Conservation (phyloP, 2,113 vertebrate genomes). For the Dasyprocta punctata region DNA sequence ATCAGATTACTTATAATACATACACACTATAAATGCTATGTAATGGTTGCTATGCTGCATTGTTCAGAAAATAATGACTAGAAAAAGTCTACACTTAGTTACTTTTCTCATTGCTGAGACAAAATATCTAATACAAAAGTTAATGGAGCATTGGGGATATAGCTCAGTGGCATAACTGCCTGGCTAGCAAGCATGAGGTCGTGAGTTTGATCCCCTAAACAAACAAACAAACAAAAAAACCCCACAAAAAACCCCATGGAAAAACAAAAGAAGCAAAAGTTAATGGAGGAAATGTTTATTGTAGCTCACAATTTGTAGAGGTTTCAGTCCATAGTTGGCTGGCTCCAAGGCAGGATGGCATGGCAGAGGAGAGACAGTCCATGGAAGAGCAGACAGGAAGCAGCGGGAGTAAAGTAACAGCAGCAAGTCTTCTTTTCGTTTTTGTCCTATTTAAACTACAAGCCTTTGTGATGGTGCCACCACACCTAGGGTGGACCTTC, state of each 20-base stretch:
- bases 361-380: not conserved
- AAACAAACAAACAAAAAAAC: no score
- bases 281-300: not conserved
- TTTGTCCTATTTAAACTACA: not conserved
- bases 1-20: not conserved
- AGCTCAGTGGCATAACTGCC: no score
- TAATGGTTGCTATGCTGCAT: not conserved
- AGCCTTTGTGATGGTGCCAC: not conserved
- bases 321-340: not conserved
- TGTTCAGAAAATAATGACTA: not conserved
- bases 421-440: not conserved
- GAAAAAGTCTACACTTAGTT: not conserved
- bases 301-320: not conserved
- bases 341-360: not conserved
- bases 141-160: no score
- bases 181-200: no score
- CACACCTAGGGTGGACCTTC: not conserved
- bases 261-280: no score
- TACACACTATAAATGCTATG: not conserved
- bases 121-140: not conserved
- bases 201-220: no score
- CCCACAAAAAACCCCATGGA: no score
- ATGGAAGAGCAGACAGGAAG: not conserved
- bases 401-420: not conserved
- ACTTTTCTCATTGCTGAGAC: not conserved